Conservation (phyloP, 1,140 invertebrate genomes). For the Colletes latitarsis region DNA sequence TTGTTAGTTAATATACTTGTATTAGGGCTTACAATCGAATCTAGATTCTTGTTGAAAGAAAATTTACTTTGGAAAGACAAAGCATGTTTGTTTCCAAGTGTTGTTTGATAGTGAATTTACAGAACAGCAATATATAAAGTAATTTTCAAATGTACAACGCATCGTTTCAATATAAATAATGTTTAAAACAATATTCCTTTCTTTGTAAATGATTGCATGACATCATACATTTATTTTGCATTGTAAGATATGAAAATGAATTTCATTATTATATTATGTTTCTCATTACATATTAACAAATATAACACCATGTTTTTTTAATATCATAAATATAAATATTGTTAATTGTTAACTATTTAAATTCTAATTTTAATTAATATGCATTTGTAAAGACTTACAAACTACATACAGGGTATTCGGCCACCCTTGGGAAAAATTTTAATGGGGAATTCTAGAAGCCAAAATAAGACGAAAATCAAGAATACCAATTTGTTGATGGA, state of each 20-base stretch:
- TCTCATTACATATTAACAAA: not conserved
- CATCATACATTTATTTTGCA: not conserved
- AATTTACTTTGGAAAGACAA: not conserved
- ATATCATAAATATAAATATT: not conserved
- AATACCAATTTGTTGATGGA: no score
- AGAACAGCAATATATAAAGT: not conserved
- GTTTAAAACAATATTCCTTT: not conserved
- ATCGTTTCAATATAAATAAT: not conserved
- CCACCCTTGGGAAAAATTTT: no score
- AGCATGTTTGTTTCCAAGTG: not conserved
- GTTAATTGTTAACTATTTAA: not conserved
- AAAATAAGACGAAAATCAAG: no score
- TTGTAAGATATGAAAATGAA: not conserved
- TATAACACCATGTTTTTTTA: not conserved
- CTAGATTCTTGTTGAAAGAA: not conserved
- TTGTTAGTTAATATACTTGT: conserved; percentile 11
- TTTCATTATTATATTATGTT: conserved; percentile 2
- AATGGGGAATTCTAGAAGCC: no score
- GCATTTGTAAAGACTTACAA: no score
- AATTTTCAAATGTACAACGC: not conserved
- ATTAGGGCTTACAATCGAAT: conserved; percentile 26
- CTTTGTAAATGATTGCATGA: not conserved
- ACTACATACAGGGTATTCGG: no score
- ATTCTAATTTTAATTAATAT: no score
- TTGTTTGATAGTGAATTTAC: not conserved